Base-by-base conservation (phyloP, 2,888 invertebrate species). In the Lomographa bimaculata region DNA sequence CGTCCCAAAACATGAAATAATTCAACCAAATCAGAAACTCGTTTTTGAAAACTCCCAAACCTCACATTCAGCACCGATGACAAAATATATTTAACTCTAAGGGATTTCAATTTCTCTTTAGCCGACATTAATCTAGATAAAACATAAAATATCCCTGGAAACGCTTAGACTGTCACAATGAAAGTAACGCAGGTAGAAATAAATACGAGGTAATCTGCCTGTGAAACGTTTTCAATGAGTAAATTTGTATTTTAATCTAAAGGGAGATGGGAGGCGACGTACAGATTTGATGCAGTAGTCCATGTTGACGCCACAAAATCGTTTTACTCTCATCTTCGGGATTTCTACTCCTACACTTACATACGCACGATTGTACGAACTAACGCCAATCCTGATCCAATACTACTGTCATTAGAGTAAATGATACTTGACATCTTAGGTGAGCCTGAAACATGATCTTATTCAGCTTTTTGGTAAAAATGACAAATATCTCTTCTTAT, bases 241-340 rank as follows among this genome's bases (percentile, higher is more conserved):
- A 66, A 76, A 79, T 79, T 79, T 79, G 73, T 79, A 76, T 78
- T 81, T 81, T 77, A 82, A 79, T 80, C 72, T 72, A 57, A 28
- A 41, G 42, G 47, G 43, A 33, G 51, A 57, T 27, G 33, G 41
- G 8, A 24, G 17, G 39, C 1, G 5, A 16, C 25, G 9, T 19
- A 36, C 25, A 41, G 32, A n/a, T 24, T 9, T 4, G 11, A 9
- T 3, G 3, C 35, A 41, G 41, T 30, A 26, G 17, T n/a, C n/a
- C n/a, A n/a, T n/a, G n/a, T n/a, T n/a, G n/a, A n/a, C n/a, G n/a
- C n/a, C n/a, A n/a, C n/a, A n/a, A n/a, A n/a, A n/a, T n/a, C n/a
- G n/a, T n/a, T n/a, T n/a, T n/a, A n/a, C n/a, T n/a, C n/a, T n/a
- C n/a, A n/a, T n/a, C n/a, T n/a, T n/a, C n/a, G n/a, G n/a, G n/a